phyloP scores from a whole-genome alignment of 2,888 invertebrate species.

The Acronicta aceris region DNA sequence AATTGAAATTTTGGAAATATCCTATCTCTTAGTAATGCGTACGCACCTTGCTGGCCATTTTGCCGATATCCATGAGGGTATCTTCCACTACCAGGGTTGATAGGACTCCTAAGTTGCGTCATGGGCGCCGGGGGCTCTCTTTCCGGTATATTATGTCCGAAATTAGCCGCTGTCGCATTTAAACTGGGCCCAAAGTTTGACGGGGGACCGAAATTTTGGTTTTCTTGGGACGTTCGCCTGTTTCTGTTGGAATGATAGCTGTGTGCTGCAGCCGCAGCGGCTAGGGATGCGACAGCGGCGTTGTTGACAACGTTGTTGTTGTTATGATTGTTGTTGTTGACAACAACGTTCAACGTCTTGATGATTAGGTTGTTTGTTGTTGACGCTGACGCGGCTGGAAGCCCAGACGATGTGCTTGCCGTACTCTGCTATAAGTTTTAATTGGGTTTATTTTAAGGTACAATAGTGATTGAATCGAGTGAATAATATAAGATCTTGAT shows the following conservation, averaged over 20 bases:
- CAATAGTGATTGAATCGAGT: constrained; percentile 2
- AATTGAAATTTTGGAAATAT: constrained; percentile 66
- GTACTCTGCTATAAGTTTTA: constrained; percentile 74
- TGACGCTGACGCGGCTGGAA: constrained; percentile 77
- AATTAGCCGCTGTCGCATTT: constrained; percentile 81
- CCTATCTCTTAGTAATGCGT: constrained; percentile 79
- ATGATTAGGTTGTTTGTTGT: constrained; percentile 87
- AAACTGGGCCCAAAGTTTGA: constrained; percentile 84
- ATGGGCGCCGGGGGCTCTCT: constrained; percentile 84
- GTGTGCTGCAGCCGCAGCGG: constrained; percentile 86
- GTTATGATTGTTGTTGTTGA: constrained; percentile 88
- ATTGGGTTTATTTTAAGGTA: constrained; percentile 33
- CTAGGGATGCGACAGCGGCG: constrained; percentile 85
- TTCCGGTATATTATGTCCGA: constrained; percentile 80
- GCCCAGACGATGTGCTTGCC: constrained; percentile 82
- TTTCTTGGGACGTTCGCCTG: constrained; percentile 84
- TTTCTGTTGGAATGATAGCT: constrained; percentile 85
- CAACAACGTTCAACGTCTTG: constrained; percentile 87
- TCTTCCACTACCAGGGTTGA: constrained; percentile 83
- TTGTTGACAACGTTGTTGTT: constrained; percentile 88
- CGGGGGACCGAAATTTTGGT: constrained; percentile 76
- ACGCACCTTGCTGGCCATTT: constrained; percentile 88
- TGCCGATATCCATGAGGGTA: constrained; percentile 85
- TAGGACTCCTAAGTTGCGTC: constrained; percentile 83
- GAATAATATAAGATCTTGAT: background rate